A percentile compares a stretch with the other conserved stretches of the same genome.
Conservation (phyloP, 1,140 invertebrate species). For the Vanessa tameamea region DNA sequence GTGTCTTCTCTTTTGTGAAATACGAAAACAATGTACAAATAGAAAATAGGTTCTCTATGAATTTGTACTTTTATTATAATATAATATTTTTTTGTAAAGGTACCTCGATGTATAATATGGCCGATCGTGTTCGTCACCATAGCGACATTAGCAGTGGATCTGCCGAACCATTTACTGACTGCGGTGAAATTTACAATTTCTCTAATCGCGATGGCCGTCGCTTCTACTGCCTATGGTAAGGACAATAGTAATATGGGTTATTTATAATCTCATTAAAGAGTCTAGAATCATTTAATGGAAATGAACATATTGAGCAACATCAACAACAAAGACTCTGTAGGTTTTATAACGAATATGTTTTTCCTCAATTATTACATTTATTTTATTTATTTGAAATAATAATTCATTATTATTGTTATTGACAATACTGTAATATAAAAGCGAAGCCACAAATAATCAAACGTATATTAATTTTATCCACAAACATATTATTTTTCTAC, state of each 20-base stretch:
- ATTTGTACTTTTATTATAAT: not conserved
- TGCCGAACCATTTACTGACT: slow-evolving; percentile 59
- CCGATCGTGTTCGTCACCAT: slow-evolving; percentile 52
- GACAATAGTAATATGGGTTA: not conserved
- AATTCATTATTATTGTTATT: too few species aligned
- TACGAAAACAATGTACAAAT: not conserved
- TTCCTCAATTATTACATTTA: too few species aligned
- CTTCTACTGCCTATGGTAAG: slow-evolving; percentile 65
- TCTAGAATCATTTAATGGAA: too few species aligned
- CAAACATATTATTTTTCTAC: too few species aligned
- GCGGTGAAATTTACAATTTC: slow-evolving; percentile 49
- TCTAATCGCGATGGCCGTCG: slow-evolving; percentile 47
- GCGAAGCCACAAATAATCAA: too few species aligned
- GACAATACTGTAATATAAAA: too few species aligned
- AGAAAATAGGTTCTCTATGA: not conserved
- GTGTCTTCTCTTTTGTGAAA: too few species aligned
- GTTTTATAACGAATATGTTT: too few species aligned
- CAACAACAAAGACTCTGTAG: too few species aligned
- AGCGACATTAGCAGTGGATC: slow-evolving; percentile 51
- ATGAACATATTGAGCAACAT: too few species aligned
- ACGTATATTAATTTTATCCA: too few species aligned
- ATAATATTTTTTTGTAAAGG: slow-evolving; percentile 16
- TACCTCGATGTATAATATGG: slow-evolving; percentile 64
- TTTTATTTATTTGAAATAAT: too few species aligned
- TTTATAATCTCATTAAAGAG: not conserved